Base-by-base conservation (phyloP, 1,140 invertebrate genomes). In the Bombus breviceps region DNA sequence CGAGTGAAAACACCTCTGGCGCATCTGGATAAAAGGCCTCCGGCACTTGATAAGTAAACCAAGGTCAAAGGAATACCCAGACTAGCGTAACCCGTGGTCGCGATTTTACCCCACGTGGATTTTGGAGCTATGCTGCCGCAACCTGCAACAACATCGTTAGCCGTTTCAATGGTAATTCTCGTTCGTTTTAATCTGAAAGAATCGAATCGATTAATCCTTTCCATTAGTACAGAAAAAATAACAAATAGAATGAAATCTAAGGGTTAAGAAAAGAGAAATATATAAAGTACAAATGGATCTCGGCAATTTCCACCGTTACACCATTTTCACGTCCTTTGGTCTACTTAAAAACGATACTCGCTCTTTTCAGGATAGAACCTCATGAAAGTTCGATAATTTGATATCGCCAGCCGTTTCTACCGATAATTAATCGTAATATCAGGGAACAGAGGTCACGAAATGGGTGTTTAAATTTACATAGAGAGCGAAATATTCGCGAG, bases 11-110 rank as follows among this genome's bases (percentile, higher is more conserved):
- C 97, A 91, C 97, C 98, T 83, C 98, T 96, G 80, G 98, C 98
- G 81, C 98, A 96, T 89, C 97, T 96, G 75, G 98, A 98, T 86
- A 98, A 94, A 12, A 98, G 96, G 83, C 98, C 97, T 76, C 98
- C 98, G 13, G 98, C 97, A 85, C 97, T 98, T 41, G 97, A 98
- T 79, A 98, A 95, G 94, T 98, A 98, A 12, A 99, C 96, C 64
- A 99, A 96, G 85, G 98, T 99, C 84, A 99, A 94, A 0, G 98
- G 98, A 89, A 99, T 99, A 28, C 98, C 98, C 28, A 99, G 96
- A 66, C 97, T 96, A 22, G 98, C 98, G 95, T 99, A 99, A 13
- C 97, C 96, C 93, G 99, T 98, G 9, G 98, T 98, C 0, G 98
- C 97, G 47, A 98, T 96, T 93, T 98, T 97, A 1, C 98, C 98